These are phyloP conservation scores for Drosophila parabipectinata DNA, from an alignment of 1,140 invertebrate genomes.

Conservation along the genomic window DNA sequence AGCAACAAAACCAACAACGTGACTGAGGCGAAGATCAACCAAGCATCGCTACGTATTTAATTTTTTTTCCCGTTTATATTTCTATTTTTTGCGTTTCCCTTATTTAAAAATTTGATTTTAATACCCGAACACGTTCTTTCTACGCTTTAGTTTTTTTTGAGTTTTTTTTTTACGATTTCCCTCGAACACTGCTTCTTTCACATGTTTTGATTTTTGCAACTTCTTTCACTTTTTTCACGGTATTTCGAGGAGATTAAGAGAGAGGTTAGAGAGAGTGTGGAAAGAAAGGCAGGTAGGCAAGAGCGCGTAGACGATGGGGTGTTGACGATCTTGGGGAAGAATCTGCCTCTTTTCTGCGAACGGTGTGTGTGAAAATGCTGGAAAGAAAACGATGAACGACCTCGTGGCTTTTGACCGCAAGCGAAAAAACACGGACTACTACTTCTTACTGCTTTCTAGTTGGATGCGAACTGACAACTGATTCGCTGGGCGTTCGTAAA, in stretches of 20 bases:
- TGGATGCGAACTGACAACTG: conserved; percentile 83
- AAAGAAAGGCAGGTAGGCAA: not conserved
- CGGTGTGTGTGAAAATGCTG: conserved; percentile 33
- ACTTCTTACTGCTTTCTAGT: conserved; percentile 81
- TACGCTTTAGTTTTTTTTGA: conserved; percentile 36
- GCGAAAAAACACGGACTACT: conserved; percentile 77
- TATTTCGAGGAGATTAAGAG: conserved; percentile 2
- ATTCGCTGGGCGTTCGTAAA: conserved; percentile 59
- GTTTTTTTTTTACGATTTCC: conserved; percentile 1
- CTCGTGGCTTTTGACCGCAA: conserved; percentile 84
- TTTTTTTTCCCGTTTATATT: not conserved
- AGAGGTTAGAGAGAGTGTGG: not conserved
- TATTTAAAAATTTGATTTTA: conserved; percentile 15
- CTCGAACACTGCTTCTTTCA: conserved; percentile 42
- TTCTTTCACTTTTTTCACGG: conserved; percentile 36
- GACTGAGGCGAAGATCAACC: conserved; percentile 52
- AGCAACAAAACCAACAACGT: conserved; percentile 35
- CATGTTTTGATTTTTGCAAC: conserved; percentile 46
- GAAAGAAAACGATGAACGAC: conserved; percentile 73
- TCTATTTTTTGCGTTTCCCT: conserved; percentile 36
- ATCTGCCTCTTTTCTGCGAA: not conserved
- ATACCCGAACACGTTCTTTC: conserved; percentile 36
- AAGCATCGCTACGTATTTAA: conserved; percentile 39
- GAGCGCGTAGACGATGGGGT: conserved; percentile 42
- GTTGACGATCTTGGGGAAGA: not conserved